These are phyloP conservation scores for Hippoglossus stenolepis DNA, from an alignment of 2,113 vertebrate genomes.

Conservation along the genomic window DNA sequence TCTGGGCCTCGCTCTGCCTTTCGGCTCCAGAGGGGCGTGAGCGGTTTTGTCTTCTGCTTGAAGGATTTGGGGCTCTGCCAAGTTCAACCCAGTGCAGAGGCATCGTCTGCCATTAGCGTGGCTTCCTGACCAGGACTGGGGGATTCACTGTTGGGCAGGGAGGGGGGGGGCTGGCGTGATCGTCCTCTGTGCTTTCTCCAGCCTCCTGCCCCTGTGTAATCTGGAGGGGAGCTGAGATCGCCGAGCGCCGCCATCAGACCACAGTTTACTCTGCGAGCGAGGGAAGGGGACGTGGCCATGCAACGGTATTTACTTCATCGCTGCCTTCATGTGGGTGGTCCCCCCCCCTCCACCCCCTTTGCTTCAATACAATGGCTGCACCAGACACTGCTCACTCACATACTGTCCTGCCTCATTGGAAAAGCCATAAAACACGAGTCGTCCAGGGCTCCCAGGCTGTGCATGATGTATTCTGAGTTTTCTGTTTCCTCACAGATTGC, in stretches of 20 bases:
- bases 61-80: slow-evolving; percentile 65
- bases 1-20: slow-evolving; percentile 52
- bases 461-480: slow-evolving; percentile 67
- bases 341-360: slow-evolving; percentile 16
- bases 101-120: slow-evolving; percentile 42
- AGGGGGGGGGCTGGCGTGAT: slow-evolving; percentile 21
- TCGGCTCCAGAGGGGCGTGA: slow-evolving; percentile 66
- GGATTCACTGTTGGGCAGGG: slow-evolving; percentile 23
- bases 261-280: slow-evolving; percentile 73
- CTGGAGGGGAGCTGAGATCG: slow-evolving; percentile 76
- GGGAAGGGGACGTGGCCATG: slow-evolving; percentile 66
- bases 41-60: slow-evolving; percentile 63
- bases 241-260: slow-evolving; percentile 59
- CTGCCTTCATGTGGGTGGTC: slow-evolving; percentile 83
- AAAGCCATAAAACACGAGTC: slow-evolving; percentile 81
- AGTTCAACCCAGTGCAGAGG: slow-evolving; percentile 58
- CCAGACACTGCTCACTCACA: slow-evolving; percentile 79
- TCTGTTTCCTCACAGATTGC: slow-evolving; percentile 63
- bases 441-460: slow-evolving; percentile 70
- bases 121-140: slow-evolving; percentile 35
- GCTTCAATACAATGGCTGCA: slow-evolving; percentile 77
- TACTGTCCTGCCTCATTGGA: slow-evolving; percentile 82
- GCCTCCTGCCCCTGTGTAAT: slow-evolving; percentile 50
- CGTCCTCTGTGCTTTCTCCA: slow-evolving; percentile 21
- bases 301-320: slow-evolving; percentile 80